These are phyloP conservation scores for Drosophila demipolita DNA, from an alignment of 2,888 invertebrate species.

Conservation along the genomic window DNA sequence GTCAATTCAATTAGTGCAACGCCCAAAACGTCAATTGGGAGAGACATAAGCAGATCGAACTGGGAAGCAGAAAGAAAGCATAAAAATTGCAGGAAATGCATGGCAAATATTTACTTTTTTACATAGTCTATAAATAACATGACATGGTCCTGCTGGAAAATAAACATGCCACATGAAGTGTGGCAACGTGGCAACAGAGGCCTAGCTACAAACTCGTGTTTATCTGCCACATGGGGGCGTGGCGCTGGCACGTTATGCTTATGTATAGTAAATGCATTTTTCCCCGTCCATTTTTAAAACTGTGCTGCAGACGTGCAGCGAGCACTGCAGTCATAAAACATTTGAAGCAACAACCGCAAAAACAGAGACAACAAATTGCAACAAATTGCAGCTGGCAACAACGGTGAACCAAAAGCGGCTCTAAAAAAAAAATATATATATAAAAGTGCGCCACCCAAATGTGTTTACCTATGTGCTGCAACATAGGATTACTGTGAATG, in stretches of 20 bases:
- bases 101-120: slow-evolving; percentile 54
- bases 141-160: slow-evolving; percentile 52
- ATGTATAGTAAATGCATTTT: slow-evolving; percentile 75
- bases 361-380: slow-evolving; percentile 66
- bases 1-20: slow-evolving; percentile 69
- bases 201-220: slow-evolving; percentile 13
- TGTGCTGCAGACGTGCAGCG: slow-evolving; percentile 15
- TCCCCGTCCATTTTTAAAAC: slow-evolving; percentile 24
- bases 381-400: slow-evolving; percentile 64
- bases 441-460: slow-evolving; percentile 28
- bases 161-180: slow-evolving; percentile 57
- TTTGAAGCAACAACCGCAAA: slow-evolving; percentile 64
- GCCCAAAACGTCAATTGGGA: slow-evolving; percentile 47
- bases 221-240: slow-evolving; percentile 44
- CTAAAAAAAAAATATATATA: slow-evolving; percentile 15
- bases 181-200: slow-evolving; percentile 30
- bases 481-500: slow-evolving; percentile 45
- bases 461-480: slow-evolving; percentile 50
- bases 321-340: slow-evolving; percentile 72
- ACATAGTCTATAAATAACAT: slow-evolving; percentile 50
- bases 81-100: slow-evolving; percentile 33
- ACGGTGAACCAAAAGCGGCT: slow-evolving; percentile 30
- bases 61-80: not conserved
- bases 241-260: slow-evolving; percentile 59
- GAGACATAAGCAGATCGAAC: not conserved